Conservation (phyloP, 2,797 vertebrate genomes). For the Lacerta viridis region DNA sequence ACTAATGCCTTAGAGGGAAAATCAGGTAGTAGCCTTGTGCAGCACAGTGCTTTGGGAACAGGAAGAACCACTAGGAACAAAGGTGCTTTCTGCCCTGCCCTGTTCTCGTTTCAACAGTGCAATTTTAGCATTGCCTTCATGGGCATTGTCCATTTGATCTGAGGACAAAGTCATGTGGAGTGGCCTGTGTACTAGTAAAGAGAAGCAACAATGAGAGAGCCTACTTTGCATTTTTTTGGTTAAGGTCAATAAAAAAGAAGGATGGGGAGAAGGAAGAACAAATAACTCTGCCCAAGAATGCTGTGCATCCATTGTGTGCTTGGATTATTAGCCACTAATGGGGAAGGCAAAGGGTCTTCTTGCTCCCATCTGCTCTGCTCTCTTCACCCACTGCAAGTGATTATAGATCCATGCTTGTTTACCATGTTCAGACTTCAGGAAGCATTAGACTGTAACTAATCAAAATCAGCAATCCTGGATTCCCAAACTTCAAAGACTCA, state of each 20-base stretch:
- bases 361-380: background rate
- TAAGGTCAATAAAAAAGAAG: background rate
- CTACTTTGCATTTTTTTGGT: background rate
- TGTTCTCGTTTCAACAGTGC: background rate
- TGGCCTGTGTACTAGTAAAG: background rate
- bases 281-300: background rate
- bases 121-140: background rate
- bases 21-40: background rate
- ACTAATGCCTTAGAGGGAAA: background rate
- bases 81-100: background rate
- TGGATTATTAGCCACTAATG: background rate
- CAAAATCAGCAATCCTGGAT: constrained; percentile 26
- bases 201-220: background rate
- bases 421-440: constrained; percentile 9
- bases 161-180: background rate
- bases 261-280: background rate
- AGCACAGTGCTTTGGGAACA: background rate
- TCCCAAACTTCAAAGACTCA: constrained; percentile 15
- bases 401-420: constrained; percentile 3
- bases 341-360: background rate
- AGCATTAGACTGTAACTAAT: constrained; percentile 9
- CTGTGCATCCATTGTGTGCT: background rate
- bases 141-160: background rate
- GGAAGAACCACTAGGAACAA: background rate
- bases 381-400: constrained; percentile 9